phyloP scores from a whole-genome alignment of 2,888 invertebrate species.

The Periphyllus acericola region DNA sequence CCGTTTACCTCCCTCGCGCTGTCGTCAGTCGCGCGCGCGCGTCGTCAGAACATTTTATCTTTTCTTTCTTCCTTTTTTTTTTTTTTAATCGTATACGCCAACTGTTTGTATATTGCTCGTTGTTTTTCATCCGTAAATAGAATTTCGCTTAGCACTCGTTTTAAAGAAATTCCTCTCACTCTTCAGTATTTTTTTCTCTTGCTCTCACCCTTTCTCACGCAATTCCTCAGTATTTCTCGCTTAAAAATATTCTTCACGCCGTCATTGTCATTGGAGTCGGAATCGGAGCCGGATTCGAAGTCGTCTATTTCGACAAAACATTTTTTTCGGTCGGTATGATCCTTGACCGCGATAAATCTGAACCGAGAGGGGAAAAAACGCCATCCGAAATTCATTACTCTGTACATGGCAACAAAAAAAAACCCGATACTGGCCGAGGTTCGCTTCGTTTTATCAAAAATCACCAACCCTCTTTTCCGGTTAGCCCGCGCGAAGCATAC shows the following conservation, averaged over 20 bases:
- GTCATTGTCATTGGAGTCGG: too few species aligned
- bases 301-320: neutral
- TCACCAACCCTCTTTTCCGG: neutral
- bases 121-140: neutral
- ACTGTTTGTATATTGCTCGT: neutral
- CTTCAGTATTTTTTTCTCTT: too few species aligned
- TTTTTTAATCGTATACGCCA: neutral
- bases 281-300: too few species aligned
- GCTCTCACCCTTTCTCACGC: too few species aligned
- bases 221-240: neutral
- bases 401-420: neutral
- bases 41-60: constrained; percentile 7
- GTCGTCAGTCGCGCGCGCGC: neutral
- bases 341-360: constrained; percentile 17
- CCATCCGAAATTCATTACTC: neutral
- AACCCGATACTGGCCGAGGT: too few species aligned
- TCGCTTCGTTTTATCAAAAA: neutral
- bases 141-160: neutral
- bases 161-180: neutral
- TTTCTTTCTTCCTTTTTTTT: neutral
- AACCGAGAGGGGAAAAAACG: neutral
- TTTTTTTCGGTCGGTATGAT: neutral
- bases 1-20: neutral
- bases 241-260: neutral
- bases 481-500: neutral